A percentile compares a stretch with the other conserved stretches of the same genome.
Conservation (phyloP, 1,140 invertebrate species). For the Helicoverpa zea region DNA sequence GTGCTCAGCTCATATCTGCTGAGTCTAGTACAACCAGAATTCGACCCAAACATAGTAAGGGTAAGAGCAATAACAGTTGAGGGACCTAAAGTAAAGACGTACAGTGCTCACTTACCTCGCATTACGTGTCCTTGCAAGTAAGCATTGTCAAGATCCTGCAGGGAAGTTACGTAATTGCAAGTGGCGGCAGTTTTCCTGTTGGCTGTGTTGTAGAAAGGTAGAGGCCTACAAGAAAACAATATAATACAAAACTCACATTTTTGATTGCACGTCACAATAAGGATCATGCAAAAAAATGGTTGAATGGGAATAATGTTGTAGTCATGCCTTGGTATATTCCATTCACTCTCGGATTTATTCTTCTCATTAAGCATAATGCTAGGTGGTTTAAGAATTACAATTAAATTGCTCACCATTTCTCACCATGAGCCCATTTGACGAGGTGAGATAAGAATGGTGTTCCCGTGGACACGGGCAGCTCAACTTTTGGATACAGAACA, state of each 20-base stretch:
- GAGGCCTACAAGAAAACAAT: conserved; percentile 49
- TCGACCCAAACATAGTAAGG: too few relatives aligned
- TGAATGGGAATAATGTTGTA: too few relatives aligned
- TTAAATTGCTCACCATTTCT: conserved; percentile 74
- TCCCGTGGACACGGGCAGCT: conserved; percentile 90
- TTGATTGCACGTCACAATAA: background rate
- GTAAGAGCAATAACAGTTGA: background rate
- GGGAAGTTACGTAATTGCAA: conserved; percentile 56
- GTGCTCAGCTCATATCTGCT: too few relatives aligned
- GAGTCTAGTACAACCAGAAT: too few relatives aligned
- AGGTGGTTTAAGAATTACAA: background rate
- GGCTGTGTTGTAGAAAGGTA: conserved; percentile 54
- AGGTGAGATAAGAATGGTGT: conserved; percentile 91
- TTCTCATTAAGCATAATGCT: too few relatives aligned
- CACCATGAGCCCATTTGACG: conserved; percentile 91
- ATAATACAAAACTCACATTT: background rate
- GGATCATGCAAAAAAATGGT: background rate
- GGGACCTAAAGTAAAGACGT: background rate
- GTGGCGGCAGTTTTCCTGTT: conserved; percentile 55
- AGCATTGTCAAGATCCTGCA: conserved; percentile 61
- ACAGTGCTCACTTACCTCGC: conserved; percentile 54
- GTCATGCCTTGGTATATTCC: too few relatives aligned
- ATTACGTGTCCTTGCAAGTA: conserved; percentile 66
- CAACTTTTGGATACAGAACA: conserved; percentile 88
- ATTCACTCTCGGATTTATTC: too few relatives aligned